A percentile compares a stretch with the other conserved stretches of the same genome.
These are phyloP conservation scores for Heliocidaris erythrogramma DNA, from an alignment of 35 echinoderm and acorn worm species.

Conservation along the genomic window DNA sequence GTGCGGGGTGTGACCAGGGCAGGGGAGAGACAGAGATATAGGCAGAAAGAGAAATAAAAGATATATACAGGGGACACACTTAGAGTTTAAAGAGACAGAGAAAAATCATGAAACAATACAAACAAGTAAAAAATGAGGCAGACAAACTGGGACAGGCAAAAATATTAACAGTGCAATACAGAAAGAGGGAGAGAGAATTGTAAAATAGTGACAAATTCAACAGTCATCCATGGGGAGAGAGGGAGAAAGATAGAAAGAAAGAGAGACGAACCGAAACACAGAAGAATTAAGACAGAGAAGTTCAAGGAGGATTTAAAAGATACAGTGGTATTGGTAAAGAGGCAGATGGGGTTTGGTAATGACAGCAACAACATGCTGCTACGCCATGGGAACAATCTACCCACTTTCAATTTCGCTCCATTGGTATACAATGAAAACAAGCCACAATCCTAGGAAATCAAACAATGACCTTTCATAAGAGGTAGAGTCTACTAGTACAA, in stretches of 20 bases:
- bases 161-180: too few species aligned
- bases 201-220: too few species aligned
- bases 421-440: background rate
- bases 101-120: too few species aligned
- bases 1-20: background rate
- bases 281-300: background rate
- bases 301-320: background rate
- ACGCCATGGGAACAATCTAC: background rate
- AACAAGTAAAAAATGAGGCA: too few species aligned
- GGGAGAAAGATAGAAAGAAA: too few species aligned
- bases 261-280: too few species aligned
- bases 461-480: background rate
- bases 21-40: background rate
- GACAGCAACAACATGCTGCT: background rate
- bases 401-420: background rate
- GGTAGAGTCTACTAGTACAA: background rate
- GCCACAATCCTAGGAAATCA: background rate
- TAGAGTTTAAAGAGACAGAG: too few species aligned
- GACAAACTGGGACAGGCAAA: too few species aligned
- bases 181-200: too few species aligned
- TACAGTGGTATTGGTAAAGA: background rate
- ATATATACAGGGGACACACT: too few species aligned
- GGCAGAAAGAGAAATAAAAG: too few species aligned
- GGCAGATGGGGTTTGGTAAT: background rate
- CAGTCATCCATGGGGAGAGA: too few species aligned